Percentiles rank a stretch among this genome's conserved stretches.
Conservation (phyloP, 1,140 invertebrate species). For the Spodoptera frugiperda region DNA sequence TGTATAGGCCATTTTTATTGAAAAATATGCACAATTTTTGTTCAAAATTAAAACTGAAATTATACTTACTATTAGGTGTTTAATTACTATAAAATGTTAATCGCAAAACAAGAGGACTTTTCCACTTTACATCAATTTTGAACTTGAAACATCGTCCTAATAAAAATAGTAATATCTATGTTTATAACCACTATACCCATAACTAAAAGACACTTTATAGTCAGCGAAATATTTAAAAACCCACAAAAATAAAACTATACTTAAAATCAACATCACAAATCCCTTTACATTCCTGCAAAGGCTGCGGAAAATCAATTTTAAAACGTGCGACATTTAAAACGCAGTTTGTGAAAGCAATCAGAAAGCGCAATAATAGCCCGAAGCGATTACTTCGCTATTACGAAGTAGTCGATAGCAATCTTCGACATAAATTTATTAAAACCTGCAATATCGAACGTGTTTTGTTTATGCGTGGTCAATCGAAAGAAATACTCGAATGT, state of each 20-base stretch:
- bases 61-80: no score
- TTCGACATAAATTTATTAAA: slow-evolving; percentile 17
- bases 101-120: no score
- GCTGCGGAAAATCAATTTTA: slow-evolving; percentile 27
- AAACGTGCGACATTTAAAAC: slow-evolving; percentile 19
- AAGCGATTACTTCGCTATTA: slow-evolving; percentile 31
- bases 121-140: no score
- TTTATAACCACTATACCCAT: neutral
- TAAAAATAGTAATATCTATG: neutral
- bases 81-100: no score
- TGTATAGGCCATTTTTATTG: neutral
- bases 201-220: neutral
- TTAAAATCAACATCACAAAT: neutral
- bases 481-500: neutral
- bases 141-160: no score
- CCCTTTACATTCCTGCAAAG: slow-evolving; percentile 9
- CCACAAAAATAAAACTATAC: neutral
- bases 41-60: no score
- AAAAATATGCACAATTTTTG: no score
- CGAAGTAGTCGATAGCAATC: slow-evolving; percentile 19
- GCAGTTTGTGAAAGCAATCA: slow-evolving; percentile 23
- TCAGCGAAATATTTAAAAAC: neutral
- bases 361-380: neutral
- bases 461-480: slow-evolving; percentile 2
- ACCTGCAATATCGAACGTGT: neutral